Percentiles rank a stretch among this genome's conserved stretches.
Conservation (phyloP, 2,888 invertebrate genomes). For the Antheraea yamamai region DNA sequence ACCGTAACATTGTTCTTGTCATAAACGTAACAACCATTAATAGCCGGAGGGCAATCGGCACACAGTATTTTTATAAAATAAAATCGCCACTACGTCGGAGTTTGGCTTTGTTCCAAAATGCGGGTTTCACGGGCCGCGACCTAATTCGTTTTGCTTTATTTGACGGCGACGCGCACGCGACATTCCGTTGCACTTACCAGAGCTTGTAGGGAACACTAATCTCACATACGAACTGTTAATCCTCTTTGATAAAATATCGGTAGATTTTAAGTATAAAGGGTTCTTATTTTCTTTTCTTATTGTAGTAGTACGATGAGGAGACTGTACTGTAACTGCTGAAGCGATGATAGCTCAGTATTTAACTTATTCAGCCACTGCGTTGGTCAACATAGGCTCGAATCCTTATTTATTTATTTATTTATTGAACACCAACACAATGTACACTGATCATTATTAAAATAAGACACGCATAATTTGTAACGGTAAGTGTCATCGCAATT, state of each 20-base stretch:
- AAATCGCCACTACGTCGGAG: slow-evolving; percentile 21
- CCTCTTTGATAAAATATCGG: slow-evolving; percentile 45
- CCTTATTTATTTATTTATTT: too few species aligned
- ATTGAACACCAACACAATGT: too few species aligned
- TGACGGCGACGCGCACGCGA: slow-evolving; percentile 61
- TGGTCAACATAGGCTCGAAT: too few species aligned
- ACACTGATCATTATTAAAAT: too few species aligned
- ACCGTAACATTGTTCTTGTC: slow-evolving; percentile 35
- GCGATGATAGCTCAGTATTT: too few species aligned
- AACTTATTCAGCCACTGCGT: too few species aligned
- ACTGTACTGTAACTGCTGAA: too few species aligned
- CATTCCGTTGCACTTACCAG: slow-evolving; percentile 66
- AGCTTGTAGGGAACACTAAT: slow-evolving; percentile 54
- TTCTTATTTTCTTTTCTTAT: too few species aligned
- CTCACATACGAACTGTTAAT: slow-evolving; percentile 48
- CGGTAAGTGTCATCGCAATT: too few species aligned
- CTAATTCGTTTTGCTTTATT: slow-evolving; percentile 73
- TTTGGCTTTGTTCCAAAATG: slow-evolving; percentile 70
- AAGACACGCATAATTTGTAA: too few species aligned
- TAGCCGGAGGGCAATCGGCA: slow-evolving; percentile 48
- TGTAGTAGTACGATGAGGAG: too few species aligned
- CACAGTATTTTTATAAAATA: slow-evolving; percentile 60
- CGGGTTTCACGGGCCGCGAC: slow-evolving; percentile 54
- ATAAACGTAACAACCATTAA: slow-evolving; percentile 40
- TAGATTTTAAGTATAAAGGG: slow-evolving; percentile 23